Evolutionary conservation across 2,888 invertebrate genomes (phyloP).

Genomic region (Dasysyrphus tricinctus): DNA sequence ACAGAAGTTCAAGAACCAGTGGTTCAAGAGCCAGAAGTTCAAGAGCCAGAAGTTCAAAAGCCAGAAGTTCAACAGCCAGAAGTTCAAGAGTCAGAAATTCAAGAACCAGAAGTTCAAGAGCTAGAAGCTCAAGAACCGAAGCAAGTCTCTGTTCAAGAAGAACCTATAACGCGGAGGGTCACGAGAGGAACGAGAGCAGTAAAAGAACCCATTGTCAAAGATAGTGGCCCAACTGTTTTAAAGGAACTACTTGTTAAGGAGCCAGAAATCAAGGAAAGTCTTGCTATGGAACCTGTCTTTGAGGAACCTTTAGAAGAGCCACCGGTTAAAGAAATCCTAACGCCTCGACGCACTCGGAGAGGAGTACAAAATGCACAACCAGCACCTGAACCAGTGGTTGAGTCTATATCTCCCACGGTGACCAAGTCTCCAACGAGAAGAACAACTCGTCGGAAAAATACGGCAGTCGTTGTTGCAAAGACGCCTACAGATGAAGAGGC

Average conservation of each 20-base stretch:
- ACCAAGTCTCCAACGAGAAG: constrained; percentile 59
- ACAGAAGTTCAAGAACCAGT: constrained; percentile 41
- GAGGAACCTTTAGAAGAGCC: constrained; percentile 6
- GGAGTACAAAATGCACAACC: constrained; percentile 42
- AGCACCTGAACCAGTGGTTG: constrained; percentile 15
- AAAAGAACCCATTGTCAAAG: constrained; percentile 38
- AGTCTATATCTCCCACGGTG: constrained; percentile 14
- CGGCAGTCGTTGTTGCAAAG: background rate
- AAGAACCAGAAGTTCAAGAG: too few relatives aligned
- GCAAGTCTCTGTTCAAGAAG: constrained; percentile 49
- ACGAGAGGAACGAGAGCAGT: constrained; percentile 78
- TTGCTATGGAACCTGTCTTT: background rate
- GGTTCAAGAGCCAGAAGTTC: too few relatives aligned
- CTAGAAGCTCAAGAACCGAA: too few relatives aligned
- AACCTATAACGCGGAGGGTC: constrained; percentile 75
- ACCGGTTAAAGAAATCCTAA: constrained; percentile 36
- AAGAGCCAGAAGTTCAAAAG: too few relatives aligned
- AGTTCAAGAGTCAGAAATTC: too few relatives aligned
- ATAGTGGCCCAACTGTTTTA: background rate
- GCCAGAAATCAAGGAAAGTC: constrained; percentile 24
- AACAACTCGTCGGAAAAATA: constrained; percentile 57
- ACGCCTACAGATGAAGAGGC: constrained; percentile 51
- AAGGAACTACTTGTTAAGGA: constrained; percentile 32
- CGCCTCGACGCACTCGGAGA: constrained; percentile 58
- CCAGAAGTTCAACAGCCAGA: too few relatives aligned